Evolutionary conservation across 2,888 invertebrate genomes (phyloP).

Genomic region (Tiphia femorata): DNA sequence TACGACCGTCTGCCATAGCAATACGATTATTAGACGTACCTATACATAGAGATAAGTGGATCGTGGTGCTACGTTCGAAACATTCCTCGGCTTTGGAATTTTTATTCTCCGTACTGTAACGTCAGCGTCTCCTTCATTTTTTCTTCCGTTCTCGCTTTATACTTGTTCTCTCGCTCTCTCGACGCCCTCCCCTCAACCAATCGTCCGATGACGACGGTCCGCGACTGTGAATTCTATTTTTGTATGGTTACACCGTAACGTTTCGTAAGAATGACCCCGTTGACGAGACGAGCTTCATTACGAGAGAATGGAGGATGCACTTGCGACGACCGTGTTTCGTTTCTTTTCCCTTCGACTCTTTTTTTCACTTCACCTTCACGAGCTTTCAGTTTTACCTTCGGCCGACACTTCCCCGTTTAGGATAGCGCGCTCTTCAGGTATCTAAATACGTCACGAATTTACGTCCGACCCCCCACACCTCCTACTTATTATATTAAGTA

Average conservation of each 20-base stretch:
- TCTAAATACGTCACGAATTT: slow-evolving; percentile 21
- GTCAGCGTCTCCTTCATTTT: neutral
- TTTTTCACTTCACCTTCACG: too few species aligned
- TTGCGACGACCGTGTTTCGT: too few species aligned
- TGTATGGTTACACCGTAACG: slow-evolving; percentile 14
- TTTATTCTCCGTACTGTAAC: too few species aligned
- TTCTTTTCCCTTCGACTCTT: too few species aligned
- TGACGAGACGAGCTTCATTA: too few species aligned
- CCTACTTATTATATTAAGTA: slow-evolving; percentile 24
- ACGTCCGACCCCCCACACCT: slow-evolving; percentile 21
- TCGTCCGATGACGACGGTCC: slow-evolving; percentile 6
- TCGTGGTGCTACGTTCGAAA: slow-evolving; percentile 35
- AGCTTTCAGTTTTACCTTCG: too few species aligned
- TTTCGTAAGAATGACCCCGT: too few species aligned
- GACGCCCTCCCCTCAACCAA: too few species aligned
- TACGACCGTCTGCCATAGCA: slow-evolving; percentile 32
- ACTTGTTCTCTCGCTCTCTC: too few species aligned
- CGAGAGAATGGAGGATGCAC: too few species aligned
- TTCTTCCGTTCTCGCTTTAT: neutral
- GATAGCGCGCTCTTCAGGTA: slow-evolving; percentile 33
- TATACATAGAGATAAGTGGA: slow-evolving; percentile 30
- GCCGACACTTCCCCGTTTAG: neutral
- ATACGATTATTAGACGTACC: slow-evolving; percentile 32
- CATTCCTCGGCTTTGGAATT: slow-evolving; percentile 25
- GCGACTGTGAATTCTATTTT: slow-evolving; percentile 18